Evolutionary conservation across 2,797 vertebrate species (phyloP).

Genomic region (Ispidina lecontei): DNA sequence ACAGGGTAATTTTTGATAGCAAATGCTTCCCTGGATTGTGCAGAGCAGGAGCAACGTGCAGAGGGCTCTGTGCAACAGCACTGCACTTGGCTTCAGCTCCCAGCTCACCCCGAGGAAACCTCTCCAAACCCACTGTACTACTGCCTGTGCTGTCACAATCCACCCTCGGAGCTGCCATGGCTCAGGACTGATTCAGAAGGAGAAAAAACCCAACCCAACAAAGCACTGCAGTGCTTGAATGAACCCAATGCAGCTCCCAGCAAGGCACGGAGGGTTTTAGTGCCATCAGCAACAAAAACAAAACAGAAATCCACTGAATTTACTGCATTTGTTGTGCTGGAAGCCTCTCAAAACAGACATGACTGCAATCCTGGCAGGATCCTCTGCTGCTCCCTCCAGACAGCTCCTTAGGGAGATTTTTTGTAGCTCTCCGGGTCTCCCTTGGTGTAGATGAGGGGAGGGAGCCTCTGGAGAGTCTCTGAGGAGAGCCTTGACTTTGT

Average conservation of each 20-base stretch:
- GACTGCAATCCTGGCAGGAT: not conserved
- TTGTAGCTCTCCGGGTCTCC: accelerated
- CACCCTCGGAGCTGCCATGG: accelerated
- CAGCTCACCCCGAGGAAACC: not conserved
- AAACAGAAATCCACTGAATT: not conserved
- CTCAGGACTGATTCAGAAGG: not conserved
- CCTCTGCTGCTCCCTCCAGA: not conserved
- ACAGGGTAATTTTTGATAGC: not conserved
- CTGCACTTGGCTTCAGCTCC: not conserved
- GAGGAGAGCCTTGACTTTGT: not conserved
- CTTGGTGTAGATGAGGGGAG: not conserved
- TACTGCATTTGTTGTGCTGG: not conserved
- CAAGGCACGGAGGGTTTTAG: not conserved
- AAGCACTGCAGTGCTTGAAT: not conserved
- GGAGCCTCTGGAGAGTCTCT: not conserved
- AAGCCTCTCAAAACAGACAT: not conserved
- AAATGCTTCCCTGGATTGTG: not conserved
- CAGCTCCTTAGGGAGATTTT: not conserved
- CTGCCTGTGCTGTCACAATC: not conserved
- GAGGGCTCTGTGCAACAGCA: not conserved
- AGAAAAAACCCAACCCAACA: no score
- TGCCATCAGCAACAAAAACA: not conserved
- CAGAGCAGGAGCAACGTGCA: not conserved
- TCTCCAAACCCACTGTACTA: not conserved
- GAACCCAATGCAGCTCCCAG: not conserved